phyloP scores from a whole-genome alignment of 2,113 vertebrate species.

The Dicaeum eximium region DNA sequence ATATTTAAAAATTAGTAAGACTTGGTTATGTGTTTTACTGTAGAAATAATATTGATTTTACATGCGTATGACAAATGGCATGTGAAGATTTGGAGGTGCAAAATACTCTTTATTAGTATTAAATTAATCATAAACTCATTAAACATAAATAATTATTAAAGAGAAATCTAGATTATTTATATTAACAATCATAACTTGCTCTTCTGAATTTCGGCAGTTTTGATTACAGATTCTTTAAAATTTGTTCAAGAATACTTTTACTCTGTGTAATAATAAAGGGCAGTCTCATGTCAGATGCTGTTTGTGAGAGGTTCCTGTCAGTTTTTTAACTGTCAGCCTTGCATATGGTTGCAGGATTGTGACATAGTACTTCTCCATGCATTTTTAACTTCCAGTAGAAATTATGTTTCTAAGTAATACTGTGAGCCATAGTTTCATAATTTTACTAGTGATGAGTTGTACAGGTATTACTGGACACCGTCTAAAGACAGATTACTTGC shows the following conservation, averaged over 20 bases:
- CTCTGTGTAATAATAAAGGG: neutral
- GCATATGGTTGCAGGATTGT: neutral
- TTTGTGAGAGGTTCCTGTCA: neutral
- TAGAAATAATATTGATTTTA: neutral
- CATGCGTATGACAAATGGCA: neutral
- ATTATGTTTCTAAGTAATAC: neutral
- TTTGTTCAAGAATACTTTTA: neutral
- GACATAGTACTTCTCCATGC: neutral
- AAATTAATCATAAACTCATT: neutral
- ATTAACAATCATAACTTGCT: neutral
- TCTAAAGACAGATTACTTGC: neutral
- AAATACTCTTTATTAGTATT: neutral
- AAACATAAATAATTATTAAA: neutral
- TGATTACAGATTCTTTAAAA: neutral
- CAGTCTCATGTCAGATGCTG: neutral
- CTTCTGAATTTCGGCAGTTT: neutral
- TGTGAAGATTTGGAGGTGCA: neutral
- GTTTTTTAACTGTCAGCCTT: neutral
- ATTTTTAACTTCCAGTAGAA: neutral
- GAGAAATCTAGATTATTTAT: neutral
- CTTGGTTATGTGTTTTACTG: neutral
- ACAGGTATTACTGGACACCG: neutral
- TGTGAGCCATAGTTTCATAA: neutral
- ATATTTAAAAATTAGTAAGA: neutral
- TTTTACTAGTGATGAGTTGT: neutral